phyloP scores from a whole-genome alignment of 2,113 vertebrate genomes.

The Pelusios castaneus region DNA sequence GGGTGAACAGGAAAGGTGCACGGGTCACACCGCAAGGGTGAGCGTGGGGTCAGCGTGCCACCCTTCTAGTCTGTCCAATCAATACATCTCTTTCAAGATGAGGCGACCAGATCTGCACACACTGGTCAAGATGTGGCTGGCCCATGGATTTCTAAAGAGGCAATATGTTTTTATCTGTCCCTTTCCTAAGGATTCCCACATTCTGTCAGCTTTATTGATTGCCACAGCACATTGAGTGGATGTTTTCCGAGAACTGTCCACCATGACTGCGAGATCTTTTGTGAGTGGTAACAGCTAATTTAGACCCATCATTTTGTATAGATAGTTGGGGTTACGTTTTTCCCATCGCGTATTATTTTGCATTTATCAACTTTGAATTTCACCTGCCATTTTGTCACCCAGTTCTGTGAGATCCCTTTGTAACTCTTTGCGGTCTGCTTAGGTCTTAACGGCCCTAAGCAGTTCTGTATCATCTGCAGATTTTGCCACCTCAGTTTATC shows the following conservation, averaged over 20 bases:
- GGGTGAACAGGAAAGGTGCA: no score
- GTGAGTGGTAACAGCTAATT: neutral
- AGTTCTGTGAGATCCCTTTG: neutral
- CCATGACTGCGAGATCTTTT: neutral
- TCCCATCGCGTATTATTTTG: neutral
- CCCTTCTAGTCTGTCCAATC: neutral
- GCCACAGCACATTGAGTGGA: neutral
- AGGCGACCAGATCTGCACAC: accelerated
- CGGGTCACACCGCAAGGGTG: no score
- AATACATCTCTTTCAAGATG: neutral
- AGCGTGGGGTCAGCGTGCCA: no score
- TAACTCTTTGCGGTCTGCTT: neutral
- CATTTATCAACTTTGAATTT: neutral
- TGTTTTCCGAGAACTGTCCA: neutral
- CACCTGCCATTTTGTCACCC: neutral
- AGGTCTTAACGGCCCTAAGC: neutral
- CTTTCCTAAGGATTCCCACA: neutral
- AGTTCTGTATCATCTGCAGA: neutral
- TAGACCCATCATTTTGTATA: neutral
- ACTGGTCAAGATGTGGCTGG: neutral
- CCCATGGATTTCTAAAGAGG: neutral
- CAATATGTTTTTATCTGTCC: neutral
- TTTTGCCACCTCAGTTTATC: neutral
- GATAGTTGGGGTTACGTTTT: neutral
- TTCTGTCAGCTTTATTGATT: no score